Conservation (phyloP, 2,797 vertebrate species). For the Sebastolobus alascanus region DNA sequence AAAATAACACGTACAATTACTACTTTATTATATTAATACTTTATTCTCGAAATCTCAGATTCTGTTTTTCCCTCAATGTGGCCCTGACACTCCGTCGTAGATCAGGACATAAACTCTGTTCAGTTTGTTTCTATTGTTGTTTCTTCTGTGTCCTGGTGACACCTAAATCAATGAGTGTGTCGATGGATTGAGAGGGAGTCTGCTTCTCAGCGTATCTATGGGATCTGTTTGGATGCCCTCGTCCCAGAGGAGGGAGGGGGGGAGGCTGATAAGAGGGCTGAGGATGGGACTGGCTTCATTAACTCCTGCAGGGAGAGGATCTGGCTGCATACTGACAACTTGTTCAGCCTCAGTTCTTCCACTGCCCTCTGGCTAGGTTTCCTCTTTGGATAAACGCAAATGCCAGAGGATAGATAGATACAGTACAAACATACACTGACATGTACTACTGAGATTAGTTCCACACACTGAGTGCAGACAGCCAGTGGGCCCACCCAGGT, state of each 20-base stretch:
- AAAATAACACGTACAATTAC: too few species aligned
- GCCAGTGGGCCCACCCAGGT: background rate
- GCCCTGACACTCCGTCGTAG: too few species aligned
- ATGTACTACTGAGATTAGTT: conserved; percentile 9
- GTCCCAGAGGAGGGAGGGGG: conserved; percentile 49
- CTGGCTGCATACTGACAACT: conserved; percentile 93
- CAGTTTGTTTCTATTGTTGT: too few species aligned
- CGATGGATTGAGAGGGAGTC: conserved; percentile 89
- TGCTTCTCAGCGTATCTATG: conserved; percentile 52
- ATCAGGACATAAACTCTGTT: too few species aligned
- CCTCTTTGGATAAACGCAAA: background rate
- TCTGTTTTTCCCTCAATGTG: too few species aligned
- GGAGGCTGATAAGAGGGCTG: background rate
- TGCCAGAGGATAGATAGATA: background rate
- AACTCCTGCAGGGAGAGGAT: conserved; percentile 92
- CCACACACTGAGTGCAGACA: background rate
- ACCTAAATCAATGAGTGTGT: conserved; percentile 90
- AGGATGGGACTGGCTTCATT: conserved; percentile 85
- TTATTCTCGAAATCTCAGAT: too few species aligned
- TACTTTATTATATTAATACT: too few species aligned
- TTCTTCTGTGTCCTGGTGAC: conserved; percentile 84
- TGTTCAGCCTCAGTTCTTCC: conserved; percentile 90
- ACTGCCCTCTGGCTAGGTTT: conserved; percentile 82
- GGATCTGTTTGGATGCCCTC: conserved; percentile 37
- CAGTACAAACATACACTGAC: conserved; percentile 6